Evolutionary conservation across 2,888 invertebrate species (phyloP).

Genomic region (Actias luna): DNA sequence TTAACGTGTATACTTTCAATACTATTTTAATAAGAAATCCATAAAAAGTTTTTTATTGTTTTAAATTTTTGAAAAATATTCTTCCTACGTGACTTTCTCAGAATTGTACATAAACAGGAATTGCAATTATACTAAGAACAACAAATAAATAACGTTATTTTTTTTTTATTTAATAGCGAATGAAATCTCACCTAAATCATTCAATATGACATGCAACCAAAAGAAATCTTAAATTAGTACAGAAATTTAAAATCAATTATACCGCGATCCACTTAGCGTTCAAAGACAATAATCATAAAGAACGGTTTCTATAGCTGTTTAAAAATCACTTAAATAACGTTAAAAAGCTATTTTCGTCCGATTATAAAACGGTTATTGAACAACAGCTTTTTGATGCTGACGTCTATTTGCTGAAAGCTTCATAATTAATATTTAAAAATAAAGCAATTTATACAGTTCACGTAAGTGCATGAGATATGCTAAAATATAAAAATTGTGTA

Average conservation of each 20-base stretch:
- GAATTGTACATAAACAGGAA: no score
- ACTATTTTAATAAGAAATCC: no score
- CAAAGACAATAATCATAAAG: constrained; percentile 14
- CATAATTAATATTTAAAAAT: constrained; percentile 43
- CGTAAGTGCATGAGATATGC: constrained; percentile 19
- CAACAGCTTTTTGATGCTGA: constrained; percentile 32
- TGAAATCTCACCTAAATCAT: background rate
- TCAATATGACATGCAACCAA: constrained; percentile 1
- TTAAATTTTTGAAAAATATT: no score
- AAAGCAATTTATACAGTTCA: constrained; percentile 34
- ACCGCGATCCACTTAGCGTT: constrained; percentile 18
- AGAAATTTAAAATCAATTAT: constrained; percentile 21
- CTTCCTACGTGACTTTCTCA: no score
- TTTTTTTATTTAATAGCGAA: background rate
- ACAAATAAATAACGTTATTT: no score
- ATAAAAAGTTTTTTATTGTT: no score
- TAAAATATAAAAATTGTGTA: background rate
- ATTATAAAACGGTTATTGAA: constrained; percentile 21
- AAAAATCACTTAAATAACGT: constrained; percentile 18
- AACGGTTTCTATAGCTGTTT: constrained; percentile 12
- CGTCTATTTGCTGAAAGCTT: constrained; percentile 41
- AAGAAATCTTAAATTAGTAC: constrained; percentile 15
- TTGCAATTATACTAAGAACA: no score
- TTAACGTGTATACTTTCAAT: no score
- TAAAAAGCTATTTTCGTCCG: constrained; percentile 12